phyloP scores from a whole-genome alignment of 2,888 invertebrate species.

The Cantharis rustica region DNA sequence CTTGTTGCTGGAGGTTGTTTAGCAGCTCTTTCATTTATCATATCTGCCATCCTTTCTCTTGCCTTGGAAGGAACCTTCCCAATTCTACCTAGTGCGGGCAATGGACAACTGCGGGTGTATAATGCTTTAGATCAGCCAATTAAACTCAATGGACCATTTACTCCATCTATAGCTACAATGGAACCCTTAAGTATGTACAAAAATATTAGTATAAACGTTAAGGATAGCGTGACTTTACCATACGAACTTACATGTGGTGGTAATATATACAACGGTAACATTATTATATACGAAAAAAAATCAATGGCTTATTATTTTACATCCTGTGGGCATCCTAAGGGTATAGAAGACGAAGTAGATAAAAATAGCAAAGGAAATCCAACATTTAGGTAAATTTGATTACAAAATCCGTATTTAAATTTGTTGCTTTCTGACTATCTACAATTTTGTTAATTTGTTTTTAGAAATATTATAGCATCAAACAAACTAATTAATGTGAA shows the following conservation, averaged over 20 bases:
- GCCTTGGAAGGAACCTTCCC: conserved; percentile 73
- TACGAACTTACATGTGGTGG: background rate
- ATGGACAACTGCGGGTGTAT: conserved; percentile 72
- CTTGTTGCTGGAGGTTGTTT: conserved; percentile 87
- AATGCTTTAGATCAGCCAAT: conserved; percentile 61
- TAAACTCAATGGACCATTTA: conserved; percentile 4
- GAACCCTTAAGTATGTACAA: conserved; percentile 1
- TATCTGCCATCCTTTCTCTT: conserved; percentile 85
- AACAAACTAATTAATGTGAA: background rate
- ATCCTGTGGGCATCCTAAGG: conserved; percentile 13
- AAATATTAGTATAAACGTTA: conserved; percentile 12
- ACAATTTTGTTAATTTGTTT: background rate
- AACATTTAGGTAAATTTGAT: conserved; percentile 58
- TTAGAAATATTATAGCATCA: background rate
- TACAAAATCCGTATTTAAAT: conserved; percentile 37
- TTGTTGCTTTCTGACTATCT: background rate
- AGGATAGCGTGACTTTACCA: background rate
- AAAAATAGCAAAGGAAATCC: conserved; percentile 64
- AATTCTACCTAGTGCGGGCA: conserved; percentile 60
- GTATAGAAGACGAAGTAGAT: conserved; percentile 57
- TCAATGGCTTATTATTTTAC: conserved; percentile 31
- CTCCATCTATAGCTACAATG: background rate
- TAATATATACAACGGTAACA: background rate
- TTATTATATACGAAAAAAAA: conserved; percentile 17
- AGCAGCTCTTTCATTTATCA: conserved; percentile 82